Conservation (phyloP, 2,888 invertebrate species). For the Erebia aethiops region DNA sequence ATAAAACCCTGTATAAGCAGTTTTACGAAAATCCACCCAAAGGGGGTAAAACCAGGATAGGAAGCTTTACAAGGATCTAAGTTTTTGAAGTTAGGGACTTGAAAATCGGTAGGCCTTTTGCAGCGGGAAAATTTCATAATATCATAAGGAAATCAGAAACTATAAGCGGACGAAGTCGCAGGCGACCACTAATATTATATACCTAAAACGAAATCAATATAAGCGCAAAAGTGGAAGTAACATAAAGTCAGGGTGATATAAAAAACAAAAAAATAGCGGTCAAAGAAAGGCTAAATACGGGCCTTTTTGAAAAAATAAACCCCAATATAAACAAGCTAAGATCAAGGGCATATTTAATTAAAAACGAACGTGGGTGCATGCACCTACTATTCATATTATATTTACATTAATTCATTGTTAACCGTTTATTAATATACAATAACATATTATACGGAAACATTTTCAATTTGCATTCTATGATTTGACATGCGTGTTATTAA, state of each 20-base stretch:
- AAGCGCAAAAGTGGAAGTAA: neutral
- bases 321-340: neutral
- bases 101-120: too few relatives aligned
- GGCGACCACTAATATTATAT: too few relatives aligned
- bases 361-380: slow-evolving; percentile 12
- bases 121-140: too few relatives aligned
- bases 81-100: too few relatives aligned
- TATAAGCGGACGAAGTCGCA: too few relatives aligned
- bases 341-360: slow-evolving; percentile 23
- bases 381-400: slow-evolving; percentile 21
- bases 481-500: neutral
- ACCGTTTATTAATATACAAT: slow-evolving; percentile 9
- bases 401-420: slow-evolving; percentile 24
- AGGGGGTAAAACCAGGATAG: too few relatives aligned
- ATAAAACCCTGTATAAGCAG: too few relatives aligned
- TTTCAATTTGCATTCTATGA: slow-evolving; percentile 17
- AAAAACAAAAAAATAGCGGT: neutral
- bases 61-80: too few relatives aligned
- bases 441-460: slow-evolving; percentile 26
- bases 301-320: neutral
- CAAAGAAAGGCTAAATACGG: slow-evolving; percentile 10
- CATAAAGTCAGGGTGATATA: neutral
- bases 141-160: too few relatives aligned
- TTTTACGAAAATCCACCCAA: too few relatives aligned
- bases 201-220: neutral